A percentile compares a stretch with the other conserved stretches of the same genome.
Conservation (phyloP, 1,140 invertebrate species). For the Tribolium castaneum region DNA sequence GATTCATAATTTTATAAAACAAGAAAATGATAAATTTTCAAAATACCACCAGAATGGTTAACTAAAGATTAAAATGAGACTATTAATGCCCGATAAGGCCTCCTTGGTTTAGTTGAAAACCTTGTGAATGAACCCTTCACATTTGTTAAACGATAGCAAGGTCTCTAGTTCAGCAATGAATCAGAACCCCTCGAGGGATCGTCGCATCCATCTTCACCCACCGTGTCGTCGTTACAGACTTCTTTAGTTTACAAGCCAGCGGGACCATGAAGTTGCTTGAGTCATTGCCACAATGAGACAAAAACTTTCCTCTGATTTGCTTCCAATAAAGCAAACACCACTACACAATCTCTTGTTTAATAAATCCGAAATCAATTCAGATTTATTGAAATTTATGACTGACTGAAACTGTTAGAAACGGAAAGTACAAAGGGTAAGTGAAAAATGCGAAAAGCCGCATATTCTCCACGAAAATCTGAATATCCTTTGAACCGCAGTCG, state of each 20-base stretch:
- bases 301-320: neutral
- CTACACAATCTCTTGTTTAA: neutral
- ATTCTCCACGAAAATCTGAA: neutral
- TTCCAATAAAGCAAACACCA: neutral
- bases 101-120: conserved; percentile 20
- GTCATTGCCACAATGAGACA: conserved; percentile 29
- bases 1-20: too few relatives aligned
- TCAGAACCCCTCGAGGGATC: conserved; percentile 13
- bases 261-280: conserved; percentile 29
- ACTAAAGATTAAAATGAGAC: conserved; percentile 3
- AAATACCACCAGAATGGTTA: neutral
- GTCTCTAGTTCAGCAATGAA: conserved; percentile 34
- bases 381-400: neutral
- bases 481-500: neutral
- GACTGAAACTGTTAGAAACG: too few relatives aligned
- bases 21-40: neutral
- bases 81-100: conserved; percentile 21
- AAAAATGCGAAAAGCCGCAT: neutral
- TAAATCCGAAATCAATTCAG: neutral
- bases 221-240: conserved; percentile 40
- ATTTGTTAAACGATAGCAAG: conserved; percentile 38
- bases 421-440: neutral
- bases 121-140: conserved; percentile 35
- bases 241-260: conserved; percentile 34
- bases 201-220: conserved; percentile 39